These are phyloP conservation scores for Diarsia rubi DNA, from an alignment of 2,888 invertebrate species.

Conservation along the genomic window DNA sequence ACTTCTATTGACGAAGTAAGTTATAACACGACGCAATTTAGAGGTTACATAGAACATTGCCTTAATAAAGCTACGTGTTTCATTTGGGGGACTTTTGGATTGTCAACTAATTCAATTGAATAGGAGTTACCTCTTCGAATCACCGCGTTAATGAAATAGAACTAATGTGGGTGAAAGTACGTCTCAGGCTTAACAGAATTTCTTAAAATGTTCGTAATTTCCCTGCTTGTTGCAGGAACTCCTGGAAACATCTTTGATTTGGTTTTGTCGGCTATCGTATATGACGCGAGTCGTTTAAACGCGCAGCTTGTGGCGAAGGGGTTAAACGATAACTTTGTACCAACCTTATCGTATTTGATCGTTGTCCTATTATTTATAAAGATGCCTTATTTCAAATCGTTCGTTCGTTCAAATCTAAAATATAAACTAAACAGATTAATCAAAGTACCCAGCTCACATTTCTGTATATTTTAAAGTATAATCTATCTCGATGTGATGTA, in stretches of 20 bases:
- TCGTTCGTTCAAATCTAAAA: background rate
- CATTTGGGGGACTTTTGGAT: conserved; percentile 23
- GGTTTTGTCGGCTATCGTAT: background rate
- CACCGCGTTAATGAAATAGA: conserved; percentile 6
- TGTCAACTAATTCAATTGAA: conserved; percentile 37
- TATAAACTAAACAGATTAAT: conserved; percentile 18
- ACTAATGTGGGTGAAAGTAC: background rate
- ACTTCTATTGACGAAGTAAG: conserved; percentile 29
- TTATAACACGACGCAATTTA: conserved; percentile 57
- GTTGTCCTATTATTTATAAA: background rate
- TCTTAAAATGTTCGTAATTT: background rate
- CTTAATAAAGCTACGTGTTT: conserved; percentile 41
- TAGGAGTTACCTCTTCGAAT: background rate
- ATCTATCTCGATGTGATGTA: conserved; percentile 52
- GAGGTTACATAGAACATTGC: conserved; percentile 42
- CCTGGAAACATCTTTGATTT: background rate
- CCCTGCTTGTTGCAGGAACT: background rate
- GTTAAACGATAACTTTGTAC: background rate
- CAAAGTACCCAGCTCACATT: conserved; percentile 23
- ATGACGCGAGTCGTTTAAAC: background rate
- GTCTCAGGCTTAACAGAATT: background rate
- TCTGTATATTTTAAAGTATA: conserved; percentile 58
- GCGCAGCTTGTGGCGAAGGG: background rate
- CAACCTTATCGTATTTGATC: background rate
- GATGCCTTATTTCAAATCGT: background rate